These are phyloP conservation scores for Anniella stebbinsi DNA, from an alignment of 2,797 vertebrate genomes.

Conservation along the genomic window DNA sequence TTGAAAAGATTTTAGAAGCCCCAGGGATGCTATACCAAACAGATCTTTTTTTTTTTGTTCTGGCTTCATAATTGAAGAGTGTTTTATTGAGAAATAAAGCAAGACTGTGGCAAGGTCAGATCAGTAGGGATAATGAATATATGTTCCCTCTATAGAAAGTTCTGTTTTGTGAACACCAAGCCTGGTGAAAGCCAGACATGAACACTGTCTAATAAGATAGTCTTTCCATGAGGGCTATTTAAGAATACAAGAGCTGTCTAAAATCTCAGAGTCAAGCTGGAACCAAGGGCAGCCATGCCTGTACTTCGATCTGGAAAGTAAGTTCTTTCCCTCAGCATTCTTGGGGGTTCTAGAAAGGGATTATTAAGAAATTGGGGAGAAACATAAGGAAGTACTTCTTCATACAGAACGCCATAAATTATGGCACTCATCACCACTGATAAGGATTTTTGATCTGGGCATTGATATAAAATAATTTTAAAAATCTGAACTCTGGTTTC, in stretches of 20 bases:
- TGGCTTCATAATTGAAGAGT: slow-evolving; percentile 8
- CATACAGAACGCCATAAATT: no score
- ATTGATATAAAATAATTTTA: no score
- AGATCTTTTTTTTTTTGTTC: not conserved
- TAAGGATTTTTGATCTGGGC: no score
- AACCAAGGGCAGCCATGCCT: not conserved
- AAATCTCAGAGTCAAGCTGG: not conserved
- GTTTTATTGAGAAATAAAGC: slow-evolving; percentile 16
- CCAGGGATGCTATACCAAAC: slow-evolving; percentile 15
- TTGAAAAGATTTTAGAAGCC: not conserved
- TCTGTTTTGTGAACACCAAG: not conserved
- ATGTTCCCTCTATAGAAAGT: not conserved
- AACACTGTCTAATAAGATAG: not conserved
- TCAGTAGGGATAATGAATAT: not conserved
- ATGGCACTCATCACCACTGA: no score
- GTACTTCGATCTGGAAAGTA: not conserved
- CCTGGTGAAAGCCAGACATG: not conserved
- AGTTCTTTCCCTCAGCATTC: not conserved
- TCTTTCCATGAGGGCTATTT: not conserved
- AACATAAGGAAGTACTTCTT: no score
- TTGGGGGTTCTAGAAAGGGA: not conserved
- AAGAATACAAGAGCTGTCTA: not conserved
- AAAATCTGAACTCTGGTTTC: no score
- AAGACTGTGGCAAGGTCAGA: not conserved
- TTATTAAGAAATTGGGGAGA: not conserved